Evolutionary conservation across 2,797 vertebrate species (phyloP).

Genomic region (Tympanoctomys barrerae): DNA sequence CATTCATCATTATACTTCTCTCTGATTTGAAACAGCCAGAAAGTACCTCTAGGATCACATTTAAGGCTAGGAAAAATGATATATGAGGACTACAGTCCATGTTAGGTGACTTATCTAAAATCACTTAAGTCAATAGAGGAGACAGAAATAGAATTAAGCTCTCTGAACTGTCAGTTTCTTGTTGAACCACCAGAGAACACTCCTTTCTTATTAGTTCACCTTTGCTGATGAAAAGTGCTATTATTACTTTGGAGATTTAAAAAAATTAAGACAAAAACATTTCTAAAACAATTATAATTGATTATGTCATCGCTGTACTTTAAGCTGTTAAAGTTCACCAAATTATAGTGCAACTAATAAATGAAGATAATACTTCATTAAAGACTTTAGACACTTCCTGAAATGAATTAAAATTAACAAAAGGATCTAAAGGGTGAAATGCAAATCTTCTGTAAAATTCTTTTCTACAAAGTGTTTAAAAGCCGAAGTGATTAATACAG

Average conservation of each 20-base stretch:
- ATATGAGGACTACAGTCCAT: background rate
- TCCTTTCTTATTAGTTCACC: slow-evolving; percentile 72
- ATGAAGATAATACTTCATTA: slow-evolving; percentile 80
- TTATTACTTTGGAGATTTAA: slow-evolving; percentile 66
- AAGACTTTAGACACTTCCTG: slow-evolving; percentile 82
- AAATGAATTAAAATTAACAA: slow-evolving; percentile 83
- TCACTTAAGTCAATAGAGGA: slow-evolving; percentile 5
- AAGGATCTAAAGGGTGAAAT: slow-evolving; percentile 78
- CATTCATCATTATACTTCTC: background rate
- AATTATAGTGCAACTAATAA: slow-evolving; percentile 82
- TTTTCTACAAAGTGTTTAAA: slow-evolving; percentile 70
- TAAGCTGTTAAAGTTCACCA: slow-evolving; percentile 78
- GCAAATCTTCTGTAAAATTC: slow-evolving; percentile 76
- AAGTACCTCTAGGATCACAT: background rate
- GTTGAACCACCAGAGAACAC: slow-evolving; percentile 69
- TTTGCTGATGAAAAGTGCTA: slow-evolving; percentile 73
- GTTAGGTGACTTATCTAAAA: slow-evolving; percentile 16
- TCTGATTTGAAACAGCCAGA: background rate
- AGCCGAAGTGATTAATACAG: slow-evolving; percentile 69
- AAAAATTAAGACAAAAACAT: slow-evolving; percentile 80
- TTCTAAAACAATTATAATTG: slow-evolving; percentile 84
- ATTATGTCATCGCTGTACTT: slow-evolving; percentile 81
- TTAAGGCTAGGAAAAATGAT: slow-evolving; percentile 5
- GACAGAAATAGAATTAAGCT: slow-evolving; percentile 66
- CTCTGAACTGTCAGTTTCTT: slow-evolving; percentile 70